Percentiles rank a stretch among this genome's conserved stretches.
Evolutionary conservation across 2,113 vertebrate genomes (phyloP).

Genomic region (Malurus cyaneus): DNA sequence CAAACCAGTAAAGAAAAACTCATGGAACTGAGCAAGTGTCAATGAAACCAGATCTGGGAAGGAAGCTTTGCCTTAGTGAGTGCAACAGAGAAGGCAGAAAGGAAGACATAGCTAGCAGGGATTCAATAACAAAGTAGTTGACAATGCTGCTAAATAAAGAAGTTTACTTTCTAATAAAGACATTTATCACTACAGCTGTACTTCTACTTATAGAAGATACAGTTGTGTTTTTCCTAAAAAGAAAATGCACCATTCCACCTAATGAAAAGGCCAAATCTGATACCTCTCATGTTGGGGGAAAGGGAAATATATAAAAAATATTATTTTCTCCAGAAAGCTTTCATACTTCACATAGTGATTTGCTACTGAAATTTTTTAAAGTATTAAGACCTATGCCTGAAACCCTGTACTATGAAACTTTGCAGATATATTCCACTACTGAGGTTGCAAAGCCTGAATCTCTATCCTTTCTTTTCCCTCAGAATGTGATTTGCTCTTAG

Average conservation of each 20-base stretch:
- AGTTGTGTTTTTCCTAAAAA: neutral
- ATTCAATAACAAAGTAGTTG: neutral
- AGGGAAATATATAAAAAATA: neutral
- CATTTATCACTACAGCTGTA: neutral
- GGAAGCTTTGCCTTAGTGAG: neutral
- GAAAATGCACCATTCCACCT: neutral
- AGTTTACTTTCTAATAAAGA: neutral
- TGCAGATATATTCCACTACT: neutral
- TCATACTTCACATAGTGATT: neutral
- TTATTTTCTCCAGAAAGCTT: neutral
- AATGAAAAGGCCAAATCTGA: neutral
- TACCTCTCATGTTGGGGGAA: rapidly evolving
- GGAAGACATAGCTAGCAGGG: neutral
- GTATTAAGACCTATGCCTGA: neutral
- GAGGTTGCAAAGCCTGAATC: neutral
- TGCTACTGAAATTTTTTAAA: neutral
- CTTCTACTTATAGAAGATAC: neutral
- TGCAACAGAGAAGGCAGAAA: neutral
- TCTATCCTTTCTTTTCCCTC: neutral
- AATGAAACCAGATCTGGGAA: neutral
- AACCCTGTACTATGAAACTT: neutral
- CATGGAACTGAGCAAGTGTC: neutral
- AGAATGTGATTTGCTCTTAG: neutral
- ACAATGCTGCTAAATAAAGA: neutral
- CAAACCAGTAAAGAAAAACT: neutral